phyloP scores from a whole-genome alignment of 2,797 vertebrate species.

The Poecilia wingei region DNA sequence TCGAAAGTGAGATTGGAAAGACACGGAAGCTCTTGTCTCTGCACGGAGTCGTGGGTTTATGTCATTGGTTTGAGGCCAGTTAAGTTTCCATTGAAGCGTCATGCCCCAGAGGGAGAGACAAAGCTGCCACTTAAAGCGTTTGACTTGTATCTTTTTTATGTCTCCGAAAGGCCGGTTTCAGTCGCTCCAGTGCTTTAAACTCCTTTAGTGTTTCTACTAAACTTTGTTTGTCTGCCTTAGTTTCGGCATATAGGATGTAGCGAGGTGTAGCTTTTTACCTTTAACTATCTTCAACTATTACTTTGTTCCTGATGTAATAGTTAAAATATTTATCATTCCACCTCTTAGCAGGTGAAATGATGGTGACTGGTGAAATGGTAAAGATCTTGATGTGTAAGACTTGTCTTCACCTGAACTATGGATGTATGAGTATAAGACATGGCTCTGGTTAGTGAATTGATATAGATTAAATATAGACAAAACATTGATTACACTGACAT shows the following conservation, averaged over 20 bases:
- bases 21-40: conserved; percentile 71
- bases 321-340: no score
- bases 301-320: background rate
- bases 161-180: conserved; percentile 44
- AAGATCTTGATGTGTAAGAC: background rate
- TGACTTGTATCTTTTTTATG: conserved; percentile 70
- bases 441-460: background rate
- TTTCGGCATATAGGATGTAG: background rate
- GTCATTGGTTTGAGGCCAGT: conserved; percentile 76
- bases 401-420: background rate
- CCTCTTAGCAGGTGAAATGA: no score
- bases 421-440: background rate
- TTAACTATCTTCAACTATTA: background rate
- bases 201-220: background rate
- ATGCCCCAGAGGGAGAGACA: conserved; percentile 72
- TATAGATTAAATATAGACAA: background rate
- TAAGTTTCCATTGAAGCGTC: conserved; percentile 75
- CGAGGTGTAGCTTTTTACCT: background rate
- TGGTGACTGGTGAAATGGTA: background rate
- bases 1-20: conserved; percentile 75
- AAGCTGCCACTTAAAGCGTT: conserved; percentile 74
- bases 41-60: conserved; percentile 74
- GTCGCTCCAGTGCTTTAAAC: conserved; percentile 21
- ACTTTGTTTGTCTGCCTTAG: conserved; percentile 11
- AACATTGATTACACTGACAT: background rate